Evolutionary conservation across 2,113 vertebrate genomes (phyloP).

Genomic region (Natator depressus): DNA sequence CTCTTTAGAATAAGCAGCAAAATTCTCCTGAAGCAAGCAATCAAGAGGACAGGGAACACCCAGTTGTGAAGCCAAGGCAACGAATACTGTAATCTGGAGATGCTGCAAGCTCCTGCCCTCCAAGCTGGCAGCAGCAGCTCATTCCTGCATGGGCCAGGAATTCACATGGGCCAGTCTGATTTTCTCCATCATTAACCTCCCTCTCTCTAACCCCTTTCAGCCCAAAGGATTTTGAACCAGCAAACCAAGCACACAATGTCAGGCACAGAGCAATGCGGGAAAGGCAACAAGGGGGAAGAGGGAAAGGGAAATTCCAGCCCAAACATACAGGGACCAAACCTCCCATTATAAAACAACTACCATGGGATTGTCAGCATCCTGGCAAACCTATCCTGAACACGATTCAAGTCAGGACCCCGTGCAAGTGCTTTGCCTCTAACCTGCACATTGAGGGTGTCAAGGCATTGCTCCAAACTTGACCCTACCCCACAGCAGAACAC

Average conservation of each 20-base stretch:
- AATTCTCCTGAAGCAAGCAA: background rate
- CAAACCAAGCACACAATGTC: background rate
- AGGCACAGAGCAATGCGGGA: background rate
- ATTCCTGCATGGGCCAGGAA: rapidly evolving
- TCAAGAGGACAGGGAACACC: background rate
- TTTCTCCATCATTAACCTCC: background rate
- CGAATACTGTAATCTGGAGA: no score
- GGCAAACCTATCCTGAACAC: background rate
- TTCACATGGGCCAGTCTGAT: rapidly evolving
- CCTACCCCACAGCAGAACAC: background rate
- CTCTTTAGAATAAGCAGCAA: background rate
- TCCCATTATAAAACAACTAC: background rate
- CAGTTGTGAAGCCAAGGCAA: background rate
- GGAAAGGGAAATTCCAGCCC: background rate
- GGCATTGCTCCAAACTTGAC: background rate
- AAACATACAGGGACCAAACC: background rate
- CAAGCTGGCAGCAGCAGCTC: rapidly evolving
- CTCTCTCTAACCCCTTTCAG: rapidly evolving
- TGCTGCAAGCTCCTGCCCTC: background rate
- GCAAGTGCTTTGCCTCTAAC: background rate
- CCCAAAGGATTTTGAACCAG: background rate
- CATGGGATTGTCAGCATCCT: background rate
- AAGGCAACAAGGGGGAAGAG: background rate
- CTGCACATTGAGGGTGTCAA: background rate
- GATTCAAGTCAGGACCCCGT: background rate